A percentile compares a stretch with the other conserved stretches of the same genome.
These are phyloP conservation scores for Xestia sexstrigata DNA, from an alignment of 2,888 invertebrate genomes.

Conservation along the genomic window DNA sequence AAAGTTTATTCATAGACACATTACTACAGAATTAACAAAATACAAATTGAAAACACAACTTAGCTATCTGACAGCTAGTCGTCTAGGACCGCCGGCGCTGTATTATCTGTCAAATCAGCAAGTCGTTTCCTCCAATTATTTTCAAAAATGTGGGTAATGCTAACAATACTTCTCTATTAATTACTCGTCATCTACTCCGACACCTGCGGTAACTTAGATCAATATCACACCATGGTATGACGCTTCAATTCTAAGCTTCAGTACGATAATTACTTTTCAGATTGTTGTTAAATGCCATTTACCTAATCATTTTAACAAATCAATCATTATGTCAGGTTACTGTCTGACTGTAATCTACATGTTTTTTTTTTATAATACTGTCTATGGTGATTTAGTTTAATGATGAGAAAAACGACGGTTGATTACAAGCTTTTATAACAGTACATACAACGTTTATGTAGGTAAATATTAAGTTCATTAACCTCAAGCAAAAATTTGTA, in stretches of 20 bases:
- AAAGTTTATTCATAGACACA: too few species aligned
- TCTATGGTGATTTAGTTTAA: neutral
- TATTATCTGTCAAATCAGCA: too few species aligned
- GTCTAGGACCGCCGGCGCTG: too few species aligned
- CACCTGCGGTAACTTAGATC: too few species aligned
- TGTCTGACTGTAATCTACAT: neutral
- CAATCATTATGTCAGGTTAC: neutral
- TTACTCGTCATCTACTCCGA: too few species aligned
- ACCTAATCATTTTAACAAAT: neutral
- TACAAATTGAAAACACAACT: too few species aligned
- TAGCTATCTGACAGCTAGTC: too few species aligned
- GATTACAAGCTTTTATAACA: conserved; percentile 1
- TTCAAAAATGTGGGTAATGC: too few species aligned
- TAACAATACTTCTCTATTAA: too few species aligned
- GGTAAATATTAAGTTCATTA: neutral
- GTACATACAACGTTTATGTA: neutral
- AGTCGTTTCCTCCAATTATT: too few species aligned
- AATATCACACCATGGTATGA: too few species aligned
- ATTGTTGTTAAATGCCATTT: neutral
- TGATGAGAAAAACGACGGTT: neutral
- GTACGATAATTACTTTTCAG: neutral
- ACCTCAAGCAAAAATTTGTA: neutral
- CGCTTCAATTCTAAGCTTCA: neutral
- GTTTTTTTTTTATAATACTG: neutral
- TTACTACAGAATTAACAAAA: too few species aligned